Percentiles rank a stretch among this genome's conserved stretches.
phyloP scores from a whole-genome alignment of 2,113 vertebrate species.

The Entelurus aequoreus region DNA sequence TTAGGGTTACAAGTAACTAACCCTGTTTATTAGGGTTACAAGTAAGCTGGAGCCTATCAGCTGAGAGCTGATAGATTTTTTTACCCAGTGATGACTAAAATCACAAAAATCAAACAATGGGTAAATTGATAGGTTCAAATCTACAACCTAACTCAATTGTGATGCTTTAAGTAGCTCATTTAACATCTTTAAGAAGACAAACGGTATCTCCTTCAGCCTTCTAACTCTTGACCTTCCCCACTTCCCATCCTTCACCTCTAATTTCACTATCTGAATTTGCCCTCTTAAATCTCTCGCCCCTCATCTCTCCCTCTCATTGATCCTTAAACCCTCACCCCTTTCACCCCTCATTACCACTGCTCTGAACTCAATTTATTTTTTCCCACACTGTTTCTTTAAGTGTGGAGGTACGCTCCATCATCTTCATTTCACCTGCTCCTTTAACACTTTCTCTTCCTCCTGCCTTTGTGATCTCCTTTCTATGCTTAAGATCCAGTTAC shows the following conservation, averaged over 20 bases:
- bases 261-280: conserved; percentile 52
- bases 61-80: too few species aligned
- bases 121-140: neutral
- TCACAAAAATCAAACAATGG: too few species aligned
- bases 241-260: conserved; percentile 36
- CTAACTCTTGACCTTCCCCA: conserved; percentile 35
- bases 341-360: conserved; percentile 44
- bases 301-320: conserved; percentile 43
- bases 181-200: conserved; percentile 16
- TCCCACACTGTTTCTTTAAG: conserved; percentile 17
- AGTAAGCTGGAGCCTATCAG: too few species aligned
- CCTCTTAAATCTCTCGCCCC: conserved; percentile 41
- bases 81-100: too few species aligned
- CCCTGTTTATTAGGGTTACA: too few species aligned
- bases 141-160: neutral
- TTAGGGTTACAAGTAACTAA: too few species aligned
- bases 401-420: neutral
- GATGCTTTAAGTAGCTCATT: neutral
- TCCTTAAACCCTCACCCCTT: conserved; percentile 42
- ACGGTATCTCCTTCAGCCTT: conserved; percentile 25
- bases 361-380: conserved; percentile 35
- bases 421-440: conserved; percentile 12
- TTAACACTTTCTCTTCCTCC: neutral
- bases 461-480: too few species aligned
- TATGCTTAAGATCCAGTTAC: too few species aligned